Conservation (phyloP, 2,113 vertebrate species). For the Pelvicachromis taeniatus region DNA sequence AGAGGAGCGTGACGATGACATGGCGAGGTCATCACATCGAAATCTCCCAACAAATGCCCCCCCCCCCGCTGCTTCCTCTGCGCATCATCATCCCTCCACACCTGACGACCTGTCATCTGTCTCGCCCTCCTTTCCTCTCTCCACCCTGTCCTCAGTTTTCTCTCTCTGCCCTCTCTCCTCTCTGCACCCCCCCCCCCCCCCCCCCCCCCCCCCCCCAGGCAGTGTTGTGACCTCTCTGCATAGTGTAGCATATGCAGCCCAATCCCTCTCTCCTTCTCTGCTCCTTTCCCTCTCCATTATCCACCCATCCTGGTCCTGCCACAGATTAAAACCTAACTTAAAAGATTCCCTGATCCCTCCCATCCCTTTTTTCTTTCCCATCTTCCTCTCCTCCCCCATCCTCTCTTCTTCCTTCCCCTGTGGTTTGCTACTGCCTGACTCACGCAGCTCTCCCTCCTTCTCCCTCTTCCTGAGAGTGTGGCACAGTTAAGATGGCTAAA, state of each 20-base stretch:
- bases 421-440: slow-evolving; percentile 3
- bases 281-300: not conserved
- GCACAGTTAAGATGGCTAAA: not conserved
- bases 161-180: not conserved
- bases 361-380: not conserved
- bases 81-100: slow-evolving; percentile 10
- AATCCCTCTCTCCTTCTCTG: not conserved
- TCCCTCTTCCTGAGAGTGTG: not conserved
- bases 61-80: not conserved
- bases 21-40: not conserved
- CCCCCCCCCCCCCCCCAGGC: slow-evolving; percentile 19
- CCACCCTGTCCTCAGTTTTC: not conserved
- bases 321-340: slow-evolving; percentile 42
- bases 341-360: slow-evolving; percentile 11
- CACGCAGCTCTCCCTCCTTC: not conserved
- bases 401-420: not conserved
- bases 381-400: not conserved
- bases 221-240: slow-evolving; percentile 43
- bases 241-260: slow-evolving; percentile 27
- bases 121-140: not conserved
- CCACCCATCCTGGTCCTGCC: not conserved
- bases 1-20: not conserved
- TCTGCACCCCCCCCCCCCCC: too few species aligned
- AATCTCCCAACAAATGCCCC: not conserved
- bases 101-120: not conserved